phyloP scores from a whole-genome alignment of 2,888 invertebrate species.

The Drosophila differens region DNA sequence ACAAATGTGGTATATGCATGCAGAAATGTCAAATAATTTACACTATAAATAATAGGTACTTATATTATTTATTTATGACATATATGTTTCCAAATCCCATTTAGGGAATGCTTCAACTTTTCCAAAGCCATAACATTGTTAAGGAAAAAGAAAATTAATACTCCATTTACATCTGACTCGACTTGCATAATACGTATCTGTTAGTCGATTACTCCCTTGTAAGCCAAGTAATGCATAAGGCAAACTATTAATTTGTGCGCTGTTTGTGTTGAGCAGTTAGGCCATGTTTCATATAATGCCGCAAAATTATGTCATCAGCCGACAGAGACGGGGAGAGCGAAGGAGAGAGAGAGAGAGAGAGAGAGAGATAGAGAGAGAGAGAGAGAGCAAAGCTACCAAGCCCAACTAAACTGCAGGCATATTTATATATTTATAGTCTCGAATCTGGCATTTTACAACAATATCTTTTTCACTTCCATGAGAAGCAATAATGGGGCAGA shows the following conservation, averaged over 20 bases:
- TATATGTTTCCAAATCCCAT: background rate
- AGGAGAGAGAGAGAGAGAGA: background rate
- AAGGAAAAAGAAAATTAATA: background rate
- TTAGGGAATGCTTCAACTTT: background rate
- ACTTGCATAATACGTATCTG: background rate
- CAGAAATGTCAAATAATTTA: background rate
- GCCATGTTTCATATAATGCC: slow-evolving; percentile 30
- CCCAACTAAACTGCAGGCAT: slow-evolving; percentile 18
- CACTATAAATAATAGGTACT: background rate
- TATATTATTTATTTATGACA: background rate
- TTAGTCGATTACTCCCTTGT: slow-evolving; percentile 4
- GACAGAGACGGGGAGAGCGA: slow-evolving; percentile 8
- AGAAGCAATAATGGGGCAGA: slow-evolving; percentile 4
- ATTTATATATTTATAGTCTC: slow-evolving; percentile 4
- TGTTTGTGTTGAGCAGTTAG: slow-evolving; percentile 22
- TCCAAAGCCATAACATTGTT: background rate
- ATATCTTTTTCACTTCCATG: slow-evolving; percentile 17
- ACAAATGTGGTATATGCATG: background rate
- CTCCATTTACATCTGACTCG: background rate
- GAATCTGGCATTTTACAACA: slow-evolving; percentile 19
- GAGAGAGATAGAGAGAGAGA: background rate
- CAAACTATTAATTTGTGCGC: slow-evolving; percentile 60
- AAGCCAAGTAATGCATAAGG: slow-evolving; percentile 49
- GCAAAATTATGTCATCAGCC: slow-evolving; percentile 63
- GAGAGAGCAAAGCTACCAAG: slow-evolving; percentile 18